Evolutionary conservation across 2,888 invertebrate genomes (phyloP), one percentile per base, ranked within the genome.

Genomic region (Portevinia maculata): DNA sequence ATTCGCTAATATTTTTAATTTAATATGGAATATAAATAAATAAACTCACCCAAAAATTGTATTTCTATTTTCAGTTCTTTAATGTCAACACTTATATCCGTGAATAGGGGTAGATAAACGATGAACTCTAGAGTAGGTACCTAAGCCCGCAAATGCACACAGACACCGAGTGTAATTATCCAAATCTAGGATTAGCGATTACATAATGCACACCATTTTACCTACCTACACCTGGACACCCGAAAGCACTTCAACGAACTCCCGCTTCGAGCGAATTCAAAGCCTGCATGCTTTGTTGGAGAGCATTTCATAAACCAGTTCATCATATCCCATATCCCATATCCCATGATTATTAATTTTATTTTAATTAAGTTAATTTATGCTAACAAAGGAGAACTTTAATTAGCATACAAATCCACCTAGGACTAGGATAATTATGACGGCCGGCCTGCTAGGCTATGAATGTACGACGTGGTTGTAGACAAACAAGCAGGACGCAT

Each of bases 351-450:
- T 81, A 81, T 81, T 75, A 79, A 81, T 81, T 81, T 81, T 81
- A 81, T 69, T 75, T 75, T 81, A 81, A 81, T 81, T 69, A 81
- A 81, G 52, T 75, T 81, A 81, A 81, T 81, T 81, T 81, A 81
- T 81, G 79, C 79, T 57, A 81, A 75, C 79, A 75, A 81, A 81
- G 69, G 74, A 64, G 75, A 75, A 81, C 69, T 81, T 81, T 81
- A 81, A 81, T 81, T 81, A 81, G 62, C 75, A 64, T 30, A 64
- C 55, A 48, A 50, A 75, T 64, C 50, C 60, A 52, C 55, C n/a
- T 21, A n/a, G 46, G 53, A 59, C 57, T 24, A 28, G 19, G 30
- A 53, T 46, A 7, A 59, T 53, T 50, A 9, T 19, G 59, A 53
- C 34, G 24, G 24, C 24, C 24, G 24, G 24, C 24, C 24, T 3